These are phyloP conservation scores for Pristionchus exspectatus DNA, from an alignment of 2,888 invertebrate species.

Conservation along the genomic window DNA sequence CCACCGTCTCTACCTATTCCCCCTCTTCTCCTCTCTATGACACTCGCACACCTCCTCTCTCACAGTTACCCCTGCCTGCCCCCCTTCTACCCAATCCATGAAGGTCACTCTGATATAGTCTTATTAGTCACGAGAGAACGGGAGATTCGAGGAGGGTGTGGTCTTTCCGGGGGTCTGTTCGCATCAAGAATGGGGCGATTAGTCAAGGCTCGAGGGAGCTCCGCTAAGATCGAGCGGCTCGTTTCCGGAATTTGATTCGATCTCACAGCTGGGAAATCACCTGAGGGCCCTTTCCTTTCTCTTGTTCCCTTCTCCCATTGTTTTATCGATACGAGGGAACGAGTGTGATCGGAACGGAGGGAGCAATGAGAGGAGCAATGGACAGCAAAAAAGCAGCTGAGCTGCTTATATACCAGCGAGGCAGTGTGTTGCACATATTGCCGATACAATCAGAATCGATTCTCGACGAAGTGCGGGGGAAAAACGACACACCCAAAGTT, in stretches of 20 bases:
- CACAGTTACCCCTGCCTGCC: conserved; percentile 36
- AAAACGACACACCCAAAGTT: conserved; percentile 44
- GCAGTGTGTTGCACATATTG: neutral
- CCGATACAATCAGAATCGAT: conserved; percentile 43
- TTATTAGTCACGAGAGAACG: conserved; percentile 43
- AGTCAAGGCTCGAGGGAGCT: neutral
- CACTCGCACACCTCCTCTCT: conserved; percentile 18
- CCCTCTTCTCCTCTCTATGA: neutral
- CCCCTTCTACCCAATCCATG: conserved; percentile 2
- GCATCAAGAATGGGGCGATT: neutral
- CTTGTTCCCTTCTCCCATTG: conserved; percentile 18
- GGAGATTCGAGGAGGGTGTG: neutral
- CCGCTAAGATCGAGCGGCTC: conserved; percentile 13
- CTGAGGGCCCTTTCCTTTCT: conserved; percentile 36
- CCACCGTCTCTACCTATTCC: conserved; percentile 24
- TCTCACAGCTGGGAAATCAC: conserved; percentile 32
- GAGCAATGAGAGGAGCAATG: conserved; percentile 14
- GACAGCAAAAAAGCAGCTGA: conserved; percentile 5
- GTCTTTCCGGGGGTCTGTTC: neutral
- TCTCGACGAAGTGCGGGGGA: neutral
- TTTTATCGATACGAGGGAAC: conserved; percentile 32
- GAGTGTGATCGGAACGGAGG: conserved; percentile 27
- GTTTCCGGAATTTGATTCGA: conserved; percentile 31
- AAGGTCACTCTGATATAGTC: conserved; percentile 48
- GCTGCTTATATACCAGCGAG: conserved; percentile 3